Conservation (phyloP, 2,888 invertebrate genomes). For the Cerastis rubricosa region DNA sequence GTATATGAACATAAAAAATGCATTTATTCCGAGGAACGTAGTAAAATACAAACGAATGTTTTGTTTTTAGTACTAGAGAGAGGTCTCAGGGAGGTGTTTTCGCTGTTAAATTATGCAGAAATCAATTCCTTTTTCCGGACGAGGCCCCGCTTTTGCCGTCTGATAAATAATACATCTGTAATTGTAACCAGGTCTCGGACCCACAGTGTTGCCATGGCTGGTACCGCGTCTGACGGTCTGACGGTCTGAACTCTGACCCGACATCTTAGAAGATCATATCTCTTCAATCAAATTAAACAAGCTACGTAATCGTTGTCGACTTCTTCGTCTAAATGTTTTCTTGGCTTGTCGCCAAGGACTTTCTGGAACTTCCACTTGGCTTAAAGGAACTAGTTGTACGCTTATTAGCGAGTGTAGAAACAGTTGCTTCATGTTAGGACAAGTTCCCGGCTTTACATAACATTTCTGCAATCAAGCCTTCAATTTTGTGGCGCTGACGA, state of each 20-base stretch:
- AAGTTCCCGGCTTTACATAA: slow-evolving; percentile 36
- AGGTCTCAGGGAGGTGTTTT: slow-evolving; percentile 87
- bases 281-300: slow-evolving; percentile 54
- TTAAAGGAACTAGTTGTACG: slow-evolving; percentile 57
- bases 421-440: slow-evolving; percentile 45
- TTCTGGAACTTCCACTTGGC: slow-evolving; percentile 52
- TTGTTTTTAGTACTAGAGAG: slow-evolving; percentile 87
- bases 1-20: slow-evolving; percentile 81
- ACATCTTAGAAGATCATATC: slow-evolving; percentile 43
- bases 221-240: slow-evolving; percentile 12
- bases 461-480: slow-evolving; percentile 16
- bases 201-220: slow-evolving; percentile 55
- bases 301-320: slow-evolving; percentile 54
- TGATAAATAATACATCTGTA: slow-evolving; percentile 89
- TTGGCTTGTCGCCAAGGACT: slow-evolving; percentile 51
- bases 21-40: slow-evolving; percentile 84
- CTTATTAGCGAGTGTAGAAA: slow-evolving; percentile 56
- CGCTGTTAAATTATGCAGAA: slow-evolving; percentile 90
- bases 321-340: slow-evolving; percentile 57
- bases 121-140: slow-evolving; percentile 89
- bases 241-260: slow-evolving; percentile 13
- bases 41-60: slow-evolving; percentile 89
- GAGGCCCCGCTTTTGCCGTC: slow-evolving; percentile 78
- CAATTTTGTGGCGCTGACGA: neutral
- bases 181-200: slow-evolving; percentile 82